Base-by-base conservation (phyloP, 2,888 invertebrate genomes). In the Portevinia maculata region DNA sequence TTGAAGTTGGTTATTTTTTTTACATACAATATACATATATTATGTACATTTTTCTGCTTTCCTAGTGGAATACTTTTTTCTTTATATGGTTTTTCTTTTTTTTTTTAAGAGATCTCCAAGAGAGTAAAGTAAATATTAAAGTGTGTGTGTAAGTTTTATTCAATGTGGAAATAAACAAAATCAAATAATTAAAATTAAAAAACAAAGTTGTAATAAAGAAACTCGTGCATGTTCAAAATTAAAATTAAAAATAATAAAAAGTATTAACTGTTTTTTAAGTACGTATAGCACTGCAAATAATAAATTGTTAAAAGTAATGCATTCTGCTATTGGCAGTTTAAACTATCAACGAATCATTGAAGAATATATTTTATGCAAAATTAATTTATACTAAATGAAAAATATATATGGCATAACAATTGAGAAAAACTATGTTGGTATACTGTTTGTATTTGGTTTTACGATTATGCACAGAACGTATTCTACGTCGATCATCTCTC, bases 331-430 rank as follows among this genome's bases (percentile, higher is more conserved):
- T 65, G 21, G 53, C 73, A 65, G 48, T 24, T 48, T 19, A 65
- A 73, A 65, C 41, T 73, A 73, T 73, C 79, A 79, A 73, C 73
- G 74, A 79, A 73, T 37, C 32, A 48, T 21, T 50, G 34, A 39
- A 59, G 60, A 57, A 65, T 13, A 55, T 79, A 73, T 79, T 74
- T 60, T 67, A 79, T 74, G 74, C 60, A 79, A 74, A 65, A 73
- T 67, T 79, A 74, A 73, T 79, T 74, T 79, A 67, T 67, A 79
- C 79, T 79, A 62, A 39, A 73, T 57, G 50, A 59, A 67, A 60
- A 37, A 57, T 59, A 67, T 59, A 53, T 52, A 9, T 9, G 34
- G 70, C 57, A 64, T 57, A 59, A 34, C 24, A 60, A 71, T 71
- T 60, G 11, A 48, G 1, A 15, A 41, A n/a, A n/a, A 2, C 13